Evolutionary conservation across 2,113 vertebrate genomes (phyloP).

Genomic region (Felis catus): F.catus_Fca126_mat1.0 CM031415.1:82024001-82024500

Average conservation of each 20-base stretch:
- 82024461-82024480: background rate
- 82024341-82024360: background rate
- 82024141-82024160: background rate
- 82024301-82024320: background rate
- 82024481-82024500: background rate
- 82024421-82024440: background rate
- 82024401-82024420: background rate
- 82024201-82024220: background rate
- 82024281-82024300: background rate
- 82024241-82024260: background rate
- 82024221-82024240: background rate
- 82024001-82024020: background rate
- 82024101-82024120: background rate
- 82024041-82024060: conserved; percentile 28
- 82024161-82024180: background rate
- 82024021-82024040: background rate
- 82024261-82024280: conserved; percentile 35
- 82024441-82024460: background rate
- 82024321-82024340: conserved; percentile 13
- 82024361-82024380: background rate
- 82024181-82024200: background rate
- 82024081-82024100: background rate
- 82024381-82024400: background rate
- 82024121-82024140: background rate
- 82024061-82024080: background rate